Conservation (phyloP, 2,888 invertebrate species). For the Caenorhabditis sp. region DNA sequence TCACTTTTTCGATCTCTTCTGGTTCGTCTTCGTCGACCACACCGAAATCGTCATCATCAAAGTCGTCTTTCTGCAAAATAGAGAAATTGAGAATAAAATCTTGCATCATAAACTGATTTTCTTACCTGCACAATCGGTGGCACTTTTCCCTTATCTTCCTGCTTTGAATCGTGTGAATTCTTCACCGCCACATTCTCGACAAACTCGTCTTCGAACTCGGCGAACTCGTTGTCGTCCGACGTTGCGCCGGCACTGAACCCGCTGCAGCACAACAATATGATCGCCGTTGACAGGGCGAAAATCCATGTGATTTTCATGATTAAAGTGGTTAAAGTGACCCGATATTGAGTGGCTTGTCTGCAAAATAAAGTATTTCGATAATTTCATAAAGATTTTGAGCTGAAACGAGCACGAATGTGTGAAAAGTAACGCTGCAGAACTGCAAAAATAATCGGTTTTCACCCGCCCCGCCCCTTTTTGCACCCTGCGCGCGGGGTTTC, state of each 20-base stretch:
- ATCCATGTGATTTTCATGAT: conserved; percentile 40
- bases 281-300: conserved; percentile 19
- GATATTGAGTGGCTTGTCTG: conserved; percentile 49
- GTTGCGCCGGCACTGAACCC: conserved; percentile 21
- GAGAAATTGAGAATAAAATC: too few relatives aligned
- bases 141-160: conserved; percentile 7
- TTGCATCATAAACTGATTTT: too few relatives aligned
- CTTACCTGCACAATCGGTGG: conserved; percentile 23
- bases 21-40: conserved; percentile 72
- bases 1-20: conserved; percentile 39
- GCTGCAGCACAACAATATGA: conserved; percentile 7
- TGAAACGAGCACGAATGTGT: neutral
- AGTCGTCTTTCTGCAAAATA: conserved; percentile 60
- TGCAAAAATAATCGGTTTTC: conserved; percentile 52
- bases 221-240: conserved; percentile 77
- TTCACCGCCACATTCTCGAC: conserved; percentile 25
- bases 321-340: conserved; percentile 30
- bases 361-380: neutral
- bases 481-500: conserved; percentile 24
- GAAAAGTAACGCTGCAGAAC: conserved; percentile 56
- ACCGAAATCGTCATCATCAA: conserved; percentile 75
- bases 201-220: conserved; percentile 77
- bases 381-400: neutral
- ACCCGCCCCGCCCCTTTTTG: conserved; percentile 34
- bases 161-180: conserved; percentile 4